Base-by-base conservation (phyloP, 2,888 invertebrate species). In the Lasioglossum morio region DNA sequence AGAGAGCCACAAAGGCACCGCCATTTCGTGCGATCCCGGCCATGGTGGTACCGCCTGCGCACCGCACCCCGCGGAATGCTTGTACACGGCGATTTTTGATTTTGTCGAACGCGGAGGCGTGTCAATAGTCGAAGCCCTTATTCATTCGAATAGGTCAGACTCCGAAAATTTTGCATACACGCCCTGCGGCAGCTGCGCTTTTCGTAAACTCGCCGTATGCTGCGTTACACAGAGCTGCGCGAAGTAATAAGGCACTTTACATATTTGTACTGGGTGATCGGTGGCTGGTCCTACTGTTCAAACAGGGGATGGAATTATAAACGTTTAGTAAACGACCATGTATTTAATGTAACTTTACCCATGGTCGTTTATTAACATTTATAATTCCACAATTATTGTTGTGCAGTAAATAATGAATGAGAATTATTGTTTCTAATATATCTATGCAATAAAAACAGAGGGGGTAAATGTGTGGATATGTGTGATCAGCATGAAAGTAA, bases 1-100 rank as follows among this genome's bases (percentile, higher is more conserved):
- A 91, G 81, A 81, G 82, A 60, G 86, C 86, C 87, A 92, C 93
- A 94, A 94, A 94, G 93, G 91, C 73, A 88, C 92, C 92, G 93
- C 92, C 92, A 88, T 91, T 91, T 90, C 91, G 91, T 84, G 82
- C 80, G 79, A 72, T 73, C 73, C 80, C 75, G 77, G 80, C 89
- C 87, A 87, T 89, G 84, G 88, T 83, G 87, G 86, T 88, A 77
- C 84, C 89, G 87, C 80, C 81, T 79, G 77, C 69, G 77, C 88
- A 72, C 79, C 74, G 79, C 79, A 75, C 78, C 84, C 77, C 77
- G 70, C 80, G 84, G 85, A 90, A 89, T 88, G 85, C 74, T 72
- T 72, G 73, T 37, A 83, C 84, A 78, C 74, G 60, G 48, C 78
- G 84, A 88, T 86, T 89, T 89, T 86, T 82, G 77, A 79, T 84